Conservation (phyloP, 2,113 vertebrate species). For the Holacanthus passer region DNA sequence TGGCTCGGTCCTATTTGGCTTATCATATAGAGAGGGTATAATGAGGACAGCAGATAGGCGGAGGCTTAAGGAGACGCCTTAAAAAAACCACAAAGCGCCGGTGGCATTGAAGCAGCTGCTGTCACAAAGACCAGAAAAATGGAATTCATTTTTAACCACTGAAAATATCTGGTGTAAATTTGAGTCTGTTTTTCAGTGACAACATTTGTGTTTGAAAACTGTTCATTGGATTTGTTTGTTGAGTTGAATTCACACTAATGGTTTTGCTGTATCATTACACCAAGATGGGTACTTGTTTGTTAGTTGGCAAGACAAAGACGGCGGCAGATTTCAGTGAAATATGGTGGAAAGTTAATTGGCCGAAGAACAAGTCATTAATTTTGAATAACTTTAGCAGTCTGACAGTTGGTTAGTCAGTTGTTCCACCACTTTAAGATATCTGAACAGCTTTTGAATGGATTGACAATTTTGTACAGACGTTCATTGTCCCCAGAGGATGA, state of each 20-base stretch:
- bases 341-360: neutral
- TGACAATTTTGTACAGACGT: too few species aligned
- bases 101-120: constrained; percentile 17
- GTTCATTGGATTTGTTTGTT: constrained; percentile 1
- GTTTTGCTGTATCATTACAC: neutral
- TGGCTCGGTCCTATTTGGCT: constrained; percentile 64
- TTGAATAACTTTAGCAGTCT: neutral
- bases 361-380: neutral
- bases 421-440: too few species aligned
- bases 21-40: constrained; percentile 72
- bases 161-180: neutral
- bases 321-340: neutral
- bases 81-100: constrained; percentile 47
- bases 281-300: neutral
- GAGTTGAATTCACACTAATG: neutral
- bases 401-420: neutral
- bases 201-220: neutral
- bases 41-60: constrained; percentile 58
- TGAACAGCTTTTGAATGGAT: too few species aligned
- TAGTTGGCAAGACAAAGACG: neutral
- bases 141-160: neutral
- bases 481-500: too few species aligned
- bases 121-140: constrained; percentile 17
- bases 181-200: neutral
- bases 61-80: constrained; percentile 51